Base-by-base conservation (phyloP, 2,113 vertebrate species). In the Andinoacara biseriatus region DNA sequence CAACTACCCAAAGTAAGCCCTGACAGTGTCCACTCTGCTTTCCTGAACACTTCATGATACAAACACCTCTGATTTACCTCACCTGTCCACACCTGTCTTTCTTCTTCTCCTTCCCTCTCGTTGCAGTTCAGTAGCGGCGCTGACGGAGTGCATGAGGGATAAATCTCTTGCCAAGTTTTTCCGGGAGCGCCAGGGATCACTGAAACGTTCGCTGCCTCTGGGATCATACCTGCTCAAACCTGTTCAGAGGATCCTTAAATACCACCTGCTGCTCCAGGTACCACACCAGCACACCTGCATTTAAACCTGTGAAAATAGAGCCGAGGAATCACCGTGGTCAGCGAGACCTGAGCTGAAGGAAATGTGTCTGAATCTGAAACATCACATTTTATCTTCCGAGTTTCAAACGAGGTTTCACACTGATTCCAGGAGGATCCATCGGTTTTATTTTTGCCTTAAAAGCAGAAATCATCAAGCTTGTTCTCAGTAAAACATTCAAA, bases 201-300 rank as follows among this genome's bases (percentile, higher is more conserved):
- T 98, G 72, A 96, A 96, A 60, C 95, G 97, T 0, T 95, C 96
- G 0, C 92, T 99, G 86, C 98, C 98, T 29, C 91, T 99, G 1
- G 98, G 98, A 0, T 97, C 98, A 17, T 99, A 97, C 94, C 95
- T 99, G 79, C 96, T 99, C 40, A 99, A 99, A 83, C 98, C 98
- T 0, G 98, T 99, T 18, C 98, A 99, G 96, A 96, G 98, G 93
- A 98, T 99, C 93, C 97, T 99, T 78, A 99, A 99, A 79, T 99
- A 99, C 91, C 98, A 99, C 91, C 92, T 99, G 67, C 95, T 99
- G 85, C 96, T 99, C 11, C 98, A 99, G 97, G 98, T 98, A 81
- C 3, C 18, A 43, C 13, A 14, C 5, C 40, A 29, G 26, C 56
- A 33, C 74, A 78, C 61, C 56, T 63, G 31, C 43, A 29, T 20